Evolutionary conservation across 2,888 invertebrate species (phyloP).

Genomic region (Hyposoter dolosus): DNA sequence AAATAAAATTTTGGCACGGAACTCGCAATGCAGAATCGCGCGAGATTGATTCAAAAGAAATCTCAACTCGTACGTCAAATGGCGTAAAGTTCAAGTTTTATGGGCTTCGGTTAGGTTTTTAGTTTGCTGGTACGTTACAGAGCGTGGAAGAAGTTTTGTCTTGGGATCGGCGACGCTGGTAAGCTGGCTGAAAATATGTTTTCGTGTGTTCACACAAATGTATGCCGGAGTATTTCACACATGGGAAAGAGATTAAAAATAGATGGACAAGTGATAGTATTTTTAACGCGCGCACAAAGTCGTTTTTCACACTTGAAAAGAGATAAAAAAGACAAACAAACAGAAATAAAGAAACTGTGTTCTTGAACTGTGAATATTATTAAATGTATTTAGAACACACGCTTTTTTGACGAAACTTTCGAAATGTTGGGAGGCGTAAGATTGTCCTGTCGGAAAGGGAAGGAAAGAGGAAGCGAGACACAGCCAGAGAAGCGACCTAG

Average conservation of each 20-base stretch:
- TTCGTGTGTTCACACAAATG: slow-evolving; percentile 12
- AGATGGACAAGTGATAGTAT: slow-evolving; percentile 26
- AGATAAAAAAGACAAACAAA: background rate
- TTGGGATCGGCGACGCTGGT: slow-evolving; percentile 49
- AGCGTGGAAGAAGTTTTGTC: slow-evolving; percentile 60
- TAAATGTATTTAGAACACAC: slow-evolving; percentile 48
- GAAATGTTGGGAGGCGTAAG: slow-evolving; percentile 32
- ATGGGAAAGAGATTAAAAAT: slow-evolving; percentile 23
- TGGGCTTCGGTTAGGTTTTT: slow-evolving; percentile 38
- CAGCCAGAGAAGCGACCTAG: slow-evolving; percentile 79
- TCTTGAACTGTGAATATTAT: slow-evolving; percentile 33
- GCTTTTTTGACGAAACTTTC: slow-evolving; percentile 37
- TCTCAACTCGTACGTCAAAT: slow-evolving; percentile 59
- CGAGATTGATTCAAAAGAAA: slow-evolving; percentile 59
- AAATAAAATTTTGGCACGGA: slow-evolving; percentile 61
- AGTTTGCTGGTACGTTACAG: slow-evolving; percentile 44
- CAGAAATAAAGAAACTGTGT: background rate
- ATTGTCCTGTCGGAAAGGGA: slow-evolving; percentile 41
- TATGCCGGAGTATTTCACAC: background rate
- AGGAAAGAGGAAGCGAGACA: slow-evolving; percentile 31
- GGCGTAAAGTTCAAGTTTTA: slow-evolving; percentile 52
- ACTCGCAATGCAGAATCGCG: slow-evolving; percentile 60
- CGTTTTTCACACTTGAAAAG: slow-evolving; percentile 12
- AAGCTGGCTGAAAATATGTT: slow-evolving; percentile 54
- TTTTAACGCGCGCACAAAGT: slow-evolving; percentile 19